Evolutionary conservation across 2,797 vertebrate species (phyloP).

Genomic region (Phalanger gymnotis): DNA sequence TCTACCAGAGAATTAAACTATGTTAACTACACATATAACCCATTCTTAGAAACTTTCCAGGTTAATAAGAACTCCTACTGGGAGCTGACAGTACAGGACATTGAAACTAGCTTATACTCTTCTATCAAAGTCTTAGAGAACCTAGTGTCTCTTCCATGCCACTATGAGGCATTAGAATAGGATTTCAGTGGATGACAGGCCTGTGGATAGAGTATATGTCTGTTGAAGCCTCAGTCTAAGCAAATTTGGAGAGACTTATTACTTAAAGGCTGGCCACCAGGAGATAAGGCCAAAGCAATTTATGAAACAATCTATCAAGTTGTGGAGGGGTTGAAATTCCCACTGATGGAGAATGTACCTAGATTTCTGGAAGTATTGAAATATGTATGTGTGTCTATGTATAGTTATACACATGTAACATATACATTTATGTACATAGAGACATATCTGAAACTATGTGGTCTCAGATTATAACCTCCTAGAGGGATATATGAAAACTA

Average conservation of each 20-base stretch:
- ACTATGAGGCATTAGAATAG: background rate
- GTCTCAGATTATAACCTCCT: background rate
- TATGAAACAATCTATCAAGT: background rate
- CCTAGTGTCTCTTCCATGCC: background rate
- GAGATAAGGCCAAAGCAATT: background rate
- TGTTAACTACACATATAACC: background rate
- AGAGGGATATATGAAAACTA: background rate
- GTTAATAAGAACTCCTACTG: too few relatives aligned
- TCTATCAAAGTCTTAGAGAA: background rate
- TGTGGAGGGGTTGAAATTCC: background rate
- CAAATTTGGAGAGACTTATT: background rate
- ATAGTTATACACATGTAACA: background rate
- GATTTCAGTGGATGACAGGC: background rate
- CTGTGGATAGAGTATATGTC: background rate
- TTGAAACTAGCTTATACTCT: background rate
- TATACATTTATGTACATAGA: background rate
- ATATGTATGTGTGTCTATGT: background rate
- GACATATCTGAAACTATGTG: background rate
- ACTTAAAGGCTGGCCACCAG: background rate
- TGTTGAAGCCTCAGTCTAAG: background rate
- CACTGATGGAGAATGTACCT: background rate
- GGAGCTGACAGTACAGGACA: too few relatives aligned
- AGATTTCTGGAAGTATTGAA: background rate
- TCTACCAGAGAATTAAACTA: background rate
- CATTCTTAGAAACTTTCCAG: too few relatives aligned